Evolutionary conservation across 2,888 invertebrate genomes (phyloP), one percentile per base, ranked within the genome.

Genomic region (Fissipunctia ypsillon): DNA sequence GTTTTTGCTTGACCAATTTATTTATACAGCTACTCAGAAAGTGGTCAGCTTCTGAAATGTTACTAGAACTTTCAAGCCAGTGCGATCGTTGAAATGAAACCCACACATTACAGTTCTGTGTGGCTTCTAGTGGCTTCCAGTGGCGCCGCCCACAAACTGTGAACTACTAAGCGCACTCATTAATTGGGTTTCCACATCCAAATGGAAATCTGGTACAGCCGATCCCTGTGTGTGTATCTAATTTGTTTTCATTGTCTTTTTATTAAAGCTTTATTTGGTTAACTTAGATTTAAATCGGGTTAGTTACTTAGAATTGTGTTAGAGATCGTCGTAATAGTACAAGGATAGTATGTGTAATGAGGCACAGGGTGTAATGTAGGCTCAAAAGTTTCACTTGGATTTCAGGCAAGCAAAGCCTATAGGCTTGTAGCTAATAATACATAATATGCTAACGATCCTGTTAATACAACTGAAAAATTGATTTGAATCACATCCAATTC

Each of bases 121-220:
- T 68, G 75, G 75, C 56, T 70, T 60, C 12, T 25, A 59, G 76
- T 63, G 48, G 80, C 52, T 61, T 66, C 35, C 61, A 73, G 61
- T 69, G 50, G 52, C 43, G 41, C 64, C 43, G 50, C 83, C 75
- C 80, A 70, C 81, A 79, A 70, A 83, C 81, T 68, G 69, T 54
- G 48, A 83, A 79, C 75, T 83, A 79, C 80, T 79, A 79, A 81
- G 80, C 69, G 52, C 56, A 35, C 64, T 81, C 80, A 81, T 81
- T 81, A 81, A 83, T 83, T 75, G 75, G 83, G 67, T 79, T 81
- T 70, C 74, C 70, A 78, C 64, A 83, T 75, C 67, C 83, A 65
- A 83, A 83, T 83, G 80, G 64, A 79, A 70, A 81, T 83, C 83
- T 65, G 63, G 67, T 61, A 57, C 69, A 60, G 6, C 48, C 38